A percentile compares a stretch with the other conserved stretches of the same genome.
These are phyloP conservation scores for Apistogramma diplotaenia DNA, from an alignment of 2,113 vertebrate genomes.

Conservation along the genomic window DNA sequence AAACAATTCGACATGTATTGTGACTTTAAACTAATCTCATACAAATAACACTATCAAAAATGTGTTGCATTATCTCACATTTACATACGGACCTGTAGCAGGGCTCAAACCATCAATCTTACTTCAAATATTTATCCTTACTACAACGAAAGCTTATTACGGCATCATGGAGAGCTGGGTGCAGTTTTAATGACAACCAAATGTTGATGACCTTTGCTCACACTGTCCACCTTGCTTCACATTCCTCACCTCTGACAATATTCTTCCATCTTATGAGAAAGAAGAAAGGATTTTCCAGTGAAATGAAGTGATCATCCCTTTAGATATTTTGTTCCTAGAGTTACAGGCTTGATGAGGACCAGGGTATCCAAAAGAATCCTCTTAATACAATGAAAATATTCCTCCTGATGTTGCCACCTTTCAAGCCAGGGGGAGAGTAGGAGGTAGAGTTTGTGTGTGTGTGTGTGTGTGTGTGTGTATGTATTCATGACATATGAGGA, in stretches of 20 bases:
- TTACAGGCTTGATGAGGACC: constrained; percentile 39
- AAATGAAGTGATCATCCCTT: constrained; percentile 46
- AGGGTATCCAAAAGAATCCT: constrained; percentile 13
- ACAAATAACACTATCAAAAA: not conserved
- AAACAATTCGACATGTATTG: not conserved
- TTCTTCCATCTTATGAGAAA: constrained; percentile 43
- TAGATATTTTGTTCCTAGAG: constrained; percentile 21
- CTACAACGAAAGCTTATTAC: not conserved
- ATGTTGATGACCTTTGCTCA: constrained; percentile 37
- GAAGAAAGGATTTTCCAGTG: constrained; percentile 45
- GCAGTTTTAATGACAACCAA: constrained; percentile 17
- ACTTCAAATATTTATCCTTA: not conserved
- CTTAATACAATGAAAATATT: constrained; percentile 43
- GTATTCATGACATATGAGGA: too few species aligned
- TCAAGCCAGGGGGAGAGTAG: not conserved
- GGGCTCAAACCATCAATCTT: not conserved
- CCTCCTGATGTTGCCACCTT: constrained; percentile 32
- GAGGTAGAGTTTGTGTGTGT: constrained; percentile 22
- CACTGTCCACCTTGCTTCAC: constrained; percentile 1
- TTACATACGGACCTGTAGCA: not conserved
- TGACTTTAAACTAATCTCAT: not conserved
- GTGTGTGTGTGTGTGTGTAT: too few species aligned
- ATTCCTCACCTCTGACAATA: constrained; percentile 30
- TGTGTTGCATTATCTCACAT: not conserved
- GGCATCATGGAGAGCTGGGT: not conserved